Percentiles rank a stretch among this genome's conserved stretches.
These are phyloP conservation scores for Lepilemur septentrionalis DNA, from an alignment of 2,797 vertebrate genomes.

Conservation along the genomic window DNA sequence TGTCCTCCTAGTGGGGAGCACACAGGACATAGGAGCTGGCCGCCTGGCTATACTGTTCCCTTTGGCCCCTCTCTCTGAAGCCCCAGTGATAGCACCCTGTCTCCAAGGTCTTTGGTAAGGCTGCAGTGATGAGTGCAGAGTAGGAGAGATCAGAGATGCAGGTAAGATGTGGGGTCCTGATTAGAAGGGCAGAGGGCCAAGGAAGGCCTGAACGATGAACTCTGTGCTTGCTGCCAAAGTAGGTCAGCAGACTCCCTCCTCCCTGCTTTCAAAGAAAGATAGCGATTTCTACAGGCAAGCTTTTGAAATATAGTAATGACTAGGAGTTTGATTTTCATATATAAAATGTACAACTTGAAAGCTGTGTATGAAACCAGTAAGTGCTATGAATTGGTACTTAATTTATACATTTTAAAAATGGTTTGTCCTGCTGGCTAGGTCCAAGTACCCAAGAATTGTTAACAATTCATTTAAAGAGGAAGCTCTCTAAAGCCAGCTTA, in stretches of 20 bases:
- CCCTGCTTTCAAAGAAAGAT: background rate
- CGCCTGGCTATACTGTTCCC: background rate
- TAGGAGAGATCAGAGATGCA: background rate
- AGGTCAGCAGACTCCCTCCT: background rate
- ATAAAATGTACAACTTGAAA: background rate
- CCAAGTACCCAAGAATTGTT: background rate
- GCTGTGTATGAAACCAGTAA: background rate
- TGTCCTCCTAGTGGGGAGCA: background rate
- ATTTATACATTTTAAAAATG: background rate
- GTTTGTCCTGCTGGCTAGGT: background rate
- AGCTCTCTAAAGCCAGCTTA: background rate
- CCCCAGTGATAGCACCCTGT: background rate
- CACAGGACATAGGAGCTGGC: background rate
- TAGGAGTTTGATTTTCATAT: background rate
- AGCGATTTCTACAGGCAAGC: background rate
- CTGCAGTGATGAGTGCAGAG: background rate
- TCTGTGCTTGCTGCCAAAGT: background rate
- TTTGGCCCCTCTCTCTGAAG: background rate
- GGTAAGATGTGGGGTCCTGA: background rate
- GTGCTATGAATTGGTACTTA: background rate
- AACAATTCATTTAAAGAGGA: background rate
- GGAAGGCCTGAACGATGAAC: background rate
- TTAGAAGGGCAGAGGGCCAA: background rate
- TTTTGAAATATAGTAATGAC: slow-evolving; percentile 20
- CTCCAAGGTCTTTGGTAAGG: background rate